A percentile compares a stretch with the other conserved stretches of the same genome.
Conservation (phyloP, 2,113 vertebrate genomes). For the Phalacrocorax aristotelis region DNA sequence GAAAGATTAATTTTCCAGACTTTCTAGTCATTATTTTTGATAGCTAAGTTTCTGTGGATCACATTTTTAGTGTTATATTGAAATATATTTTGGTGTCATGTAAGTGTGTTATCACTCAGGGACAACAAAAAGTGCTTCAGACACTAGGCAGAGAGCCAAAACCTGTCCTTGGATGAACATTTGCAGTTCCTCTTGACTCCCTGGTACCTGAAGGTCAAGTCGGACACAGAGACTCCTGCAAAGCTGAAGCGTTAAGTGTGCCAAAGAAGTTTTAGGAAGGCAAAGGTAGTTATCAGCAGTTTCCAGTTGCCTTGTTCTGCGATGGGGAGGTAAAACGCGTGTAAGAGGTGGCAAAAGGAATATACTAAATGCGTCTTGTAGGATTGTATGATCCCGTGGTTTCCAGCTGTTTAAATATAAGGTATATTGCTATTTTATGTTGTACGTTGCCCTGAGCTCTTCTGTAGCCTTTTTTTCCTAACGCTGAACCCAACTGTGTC, state of each 20-base stretch:
- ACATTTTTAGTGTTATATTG: conserved; percentile 11
- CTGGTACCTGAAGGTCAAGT: conserved; percentile 54
- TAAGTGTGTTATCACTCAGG: conserved; percentile 38
- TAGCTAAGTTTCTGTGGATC: conserved; percentile 7
- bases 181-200: conserved; percentile 31
- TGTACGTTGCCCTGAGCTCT: not conserved
- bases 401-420: not conserved
- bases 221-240: not conserved
- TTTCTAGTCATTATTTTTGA: not conserved
- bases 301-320: not conserved
- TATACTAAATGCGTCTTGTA: not conserved
- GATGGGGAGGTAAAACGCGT: not conserved
- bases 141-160: conserved; percentile 43
- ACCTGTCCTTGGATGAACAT: conserved; percentile 32
- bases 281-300: not conserved
- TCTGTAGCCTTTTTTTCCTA: not conserved
- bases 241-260: not conserved
- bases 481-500: not conserved
- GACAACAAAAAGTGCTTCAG: conserved; percentile 37
- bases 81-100: conserved; percentile 24
- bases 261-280: not conserved
- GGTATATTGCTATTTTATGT: not conserved
- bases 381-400: not conserved
- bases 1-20: not conserved
- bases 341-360: not conserved